These are phyloP conservation scores for Oreamnos americanus DNA, from an alignment of 2,113 vertebrate genomes.

Conservation along the genomic window DNA sequence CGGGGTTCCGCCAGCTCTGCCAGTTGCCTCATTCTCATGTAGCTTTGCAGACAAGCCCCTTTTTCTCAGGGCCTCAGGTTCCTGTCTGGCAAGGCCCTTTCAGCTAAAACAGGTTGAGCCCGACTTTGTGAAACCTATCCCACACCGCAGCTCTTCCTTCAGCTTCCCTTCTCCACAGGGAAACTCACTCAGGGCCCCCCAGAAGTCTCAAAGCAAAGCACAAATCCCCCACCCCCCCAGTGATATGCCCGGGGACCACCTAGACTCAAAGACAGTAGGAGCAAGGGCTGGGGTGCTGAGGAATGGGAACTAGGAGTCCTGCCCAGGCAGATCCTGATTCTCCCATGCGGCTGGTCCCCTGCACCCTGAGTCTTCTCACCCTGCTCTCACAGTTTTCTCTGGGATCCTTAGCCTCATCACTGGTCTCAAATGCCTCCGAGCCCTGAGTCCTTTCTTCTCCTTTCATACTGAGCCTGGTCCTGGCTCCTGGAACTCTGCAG, in stretches of 20 bases:
- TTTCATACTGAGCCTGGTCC: neutral
- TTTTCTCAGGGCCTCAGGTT: neutral
- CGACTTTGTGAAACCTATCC: neutral
- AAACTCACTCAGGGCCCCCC: neutral
- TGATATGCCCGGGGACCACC: neutral
- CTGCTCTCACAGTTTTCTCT: neutral
- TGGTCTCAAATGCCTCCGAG: neutral
- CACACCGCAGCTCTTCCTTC: neutral
- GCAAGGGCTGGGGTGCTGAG: neutral
- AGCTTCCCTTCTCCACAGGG: neutral
- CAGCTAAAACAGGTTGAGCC: neutral
- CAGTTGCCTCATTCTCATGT: neutral
- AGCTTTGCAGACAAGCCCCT: neutral
- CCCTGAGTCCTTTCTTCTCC: neutral
- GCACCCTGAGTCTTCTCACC: neutral
- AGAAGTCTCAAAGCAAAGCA: neutral
- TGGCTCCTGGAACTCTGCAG: neutral
- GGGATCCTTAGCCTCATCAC: neutral
- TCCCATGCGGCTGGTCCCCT: neutral
- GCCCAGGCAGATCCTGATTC: neutral
- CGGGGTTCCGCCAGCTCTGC: neutral
- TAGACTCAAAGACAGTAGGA: neutral
- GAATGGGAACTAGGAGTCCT: neutral
- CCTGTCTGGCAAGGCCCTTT: neutral
- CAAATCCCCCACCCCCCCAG: neutral